Base-by-base conservation (phyloP, 1,140 invertebrate genomes). In the Camponotus floridanus region DNA sequence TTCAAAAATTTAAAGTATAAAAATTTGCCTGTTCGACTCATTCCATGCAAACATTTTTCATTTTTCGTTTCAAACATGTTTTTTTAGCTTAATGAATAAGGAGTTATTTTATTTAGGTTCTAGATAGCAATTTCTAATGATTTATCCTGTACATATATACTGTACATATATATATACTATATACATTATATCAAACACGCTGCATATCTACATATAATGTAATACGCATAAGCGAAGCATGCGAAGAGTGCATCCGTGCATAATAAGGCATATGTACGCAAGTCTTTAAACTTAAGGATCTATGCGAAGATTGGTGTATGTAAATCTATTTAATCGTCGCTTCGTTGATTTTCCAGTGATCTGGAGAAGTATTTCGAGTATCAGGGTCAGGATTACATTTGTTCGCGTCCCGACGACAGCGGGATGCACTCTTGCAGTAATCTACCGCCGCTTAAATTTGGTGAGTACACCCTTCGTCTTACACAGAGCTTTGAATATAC, bases 311-410 rank as follows among this genome's bases (percentile, higher is more conserved):
- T 59, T 13, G 8, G 18, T 45, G 45, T 59, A 55, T 26, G 62
- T 64, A 74, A 39, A 57, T 67, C 70, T 55, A 86, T 81, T 78
- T 92, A 76, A 87, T 90, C 80, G 67, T 31, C 21, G 21, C 18
- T 70, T 78, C 13, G 65, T 91, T 87, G 84, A 76, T 91, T 94
- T 95, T 95, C 48, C 95, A 97, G 96, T 90, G 95, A 95, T 88
- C 94, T 96, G 88, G 97, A 97, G 90, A 96, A 97, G 90, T 98
- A 98, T 96, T 98, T 98, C 95, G 96, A 97, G 94, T 97, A 97
- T 92, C 97, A 98, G 93, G 98, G 99, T 91, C 97, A 98, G 95
- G 99, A 99, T 95, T 99, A 99, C 95, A 99, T 99, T 91, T 99
- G 99, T 95, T 98, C 98, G 67, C 97, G 97, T 91, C 97, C 97